A percentile compares a stretch with the other conserved stretches of the same genome.
phyloP scores from a whole-genome alignment of 2,888 invertebrate species.

The Cybosia mesomella region DNA sequence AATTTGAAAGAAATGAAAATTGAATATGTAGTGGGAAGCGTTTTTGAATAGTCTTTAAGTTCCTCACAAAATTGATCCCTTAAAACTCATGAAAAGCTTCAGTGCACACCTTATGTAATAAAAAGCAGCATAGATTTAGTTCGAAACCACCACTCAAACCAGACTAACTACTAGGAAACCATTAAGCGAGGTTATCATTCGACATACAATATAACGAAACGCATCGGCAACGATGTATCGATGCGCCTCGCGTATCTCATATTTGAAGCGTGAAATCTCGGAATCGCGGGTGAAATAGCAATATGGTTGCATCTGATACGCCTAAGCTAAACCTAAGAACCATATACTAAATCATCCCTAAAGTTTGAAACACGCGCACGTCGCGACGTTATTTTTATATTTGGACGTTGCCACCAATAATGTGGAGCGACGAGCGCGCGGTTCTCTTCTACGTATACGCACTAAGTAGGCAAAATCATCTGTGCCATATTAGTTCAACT shows the following conservation, averaged over 20 bases:
- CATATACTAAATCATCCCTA: conserved; percentile 62
- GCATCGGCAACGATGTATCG: conserved; percentile 46
- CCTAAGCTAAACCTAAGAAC: conserved; percentile 61
- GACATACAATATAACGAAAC: conserved; percentile 66
- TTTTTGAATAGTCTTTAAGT: conserved; percentile 46
- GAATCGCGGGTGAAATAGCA: conserved; percentile 58
- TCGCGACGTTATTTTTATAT: conserved; percentile 18
- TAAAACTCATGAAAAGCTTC: conserved; percentile 65
- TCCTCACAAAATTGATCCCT: conserved; percentile 56
- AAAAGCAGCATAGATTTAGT: conserved; percentile 80
- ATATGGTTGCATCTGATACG: conserved; percentile 55
- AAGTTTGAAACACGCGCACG: conserved; percentile 48
- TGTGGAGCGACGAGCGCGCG: conserved; percentile 37
- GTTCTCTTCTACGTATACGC: conserved; percentile 44
- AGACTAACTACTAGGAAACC: conserved; percentile 81
- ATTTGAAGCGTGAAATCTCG: conserved; percentile 69
- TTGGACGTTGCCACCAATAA: conserved; percentile 6
- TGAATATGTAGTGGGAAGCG: conserved; percentile 58
- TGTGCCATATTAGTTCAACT: conserved; percentile 53
- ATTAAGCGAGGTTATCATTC: conserved; percentile 81
- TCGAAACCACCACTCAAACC: conserved; percentile 81
- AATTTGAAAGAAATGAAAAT: conserved; percentile 48
- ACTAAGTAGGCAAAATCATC: conserved; percentile 47
- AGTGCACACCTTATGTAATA: conserved; percentile 70
- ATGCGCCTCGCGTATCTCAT: conserved; percentile 71